Evolutionary conservation across 2,113 vertebrate genomes (phyloP).

Genomic region (Strix uralensis): DNA sequence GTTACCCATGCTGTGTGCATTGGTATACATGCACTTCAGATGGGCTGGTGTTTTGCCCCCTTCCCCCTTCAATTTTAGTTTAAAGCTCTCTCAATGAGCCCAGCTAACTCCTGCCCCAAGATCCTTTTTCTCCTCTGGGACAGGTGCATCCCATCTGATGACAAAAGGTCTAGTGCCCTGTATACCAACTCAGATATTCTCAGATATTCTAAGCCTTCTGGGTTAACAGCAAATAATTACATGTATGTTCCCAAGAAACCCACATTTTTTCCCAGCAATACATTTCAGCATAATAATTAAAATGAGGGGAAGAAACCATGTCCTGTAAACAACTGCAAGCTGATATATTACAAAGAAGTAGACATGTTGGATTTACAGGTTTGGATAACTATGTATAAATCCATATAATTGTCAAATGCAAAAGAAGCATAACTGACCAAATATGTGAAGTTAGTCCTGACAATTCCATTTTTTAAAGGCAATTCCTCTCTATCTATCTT

Average conservation of each 20-base stretch:
- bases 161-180: too few species aligned
- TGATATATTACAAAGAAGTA: not conserved
- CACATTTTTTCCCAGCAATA: not conserved
- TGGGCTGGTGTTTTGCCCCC: too few species aligned
- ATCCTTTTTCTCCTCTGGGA: too few species aligned
- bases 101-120: too few species aligned
- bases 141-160: too few species aligned
- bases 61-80: too few species aligned
- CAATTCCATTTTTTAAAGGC: not conserved
- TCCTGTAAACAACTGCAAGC: not conserved
- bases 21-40: too few species aligned
- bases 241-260: not conserved
- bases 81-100: too few species aligned
- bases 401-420: not conserved
- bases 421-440: not conserved
- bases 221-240: not conserved
- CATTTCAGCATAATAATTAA: not conserved
- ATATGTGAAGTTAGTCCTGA: not conserved
- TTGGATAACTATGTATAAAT: not conserved
- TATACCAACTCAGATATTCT: not conserved
- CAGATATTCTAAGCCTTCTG: not conserved
- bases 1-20: too few species aligned
- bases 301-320: not conserved
- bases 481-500: not conserved
- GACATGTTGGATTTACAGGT: not conserved